Percentiles rank a stretch among this genome's conserved stretches.
These are phyloP conservation scores for Falco concolor DNA, from an alignment of 2,797 vertebrate genomes.

Conservation along the genomic window DNA sequence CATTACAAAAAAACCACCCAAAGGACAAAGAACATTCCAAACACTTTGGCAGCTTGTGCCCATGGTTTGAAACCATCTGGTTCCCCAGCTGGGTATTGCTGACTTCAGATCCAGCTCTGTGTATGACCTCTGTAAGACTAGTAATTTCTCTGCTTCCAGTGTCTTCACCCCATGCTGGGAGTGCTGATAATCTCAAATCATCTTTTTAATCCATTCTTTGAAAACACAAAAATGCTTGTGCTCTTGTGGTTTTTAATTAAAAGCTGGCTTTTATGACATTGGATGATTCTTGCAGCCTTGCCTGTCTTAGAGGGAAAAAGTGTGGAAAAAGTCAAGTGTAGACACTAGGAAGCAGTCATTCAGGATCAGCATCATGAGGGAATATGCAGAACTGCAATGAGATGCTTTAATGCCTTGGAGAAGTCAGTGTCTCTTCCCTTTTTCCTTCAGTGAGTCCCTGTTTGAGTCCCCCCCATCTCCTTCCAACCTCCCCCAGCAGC, in stretches of 20 bases:
- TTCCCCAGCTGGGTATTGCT: background rate
- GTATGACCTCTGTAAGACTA: background rate
- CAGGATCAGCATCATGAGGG: too few species aligned
- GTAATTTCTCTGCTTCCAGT: background rate
- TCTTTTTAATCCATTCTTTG: background rate
- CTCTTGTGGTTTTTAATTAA: background rate
- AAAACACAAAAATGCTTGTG: background rate
- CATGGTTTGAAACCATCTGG: background rate
- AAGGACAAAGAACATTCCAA: background rate
- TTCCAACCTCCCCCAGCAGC: background rate
- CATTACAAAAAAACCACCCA: background rate
- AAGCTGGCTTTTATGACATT: background rate
- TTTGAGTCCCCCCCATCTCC: background rate
- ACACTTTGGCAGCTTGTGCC: background rate
- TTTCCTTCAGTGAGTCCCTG: too few species aligned
- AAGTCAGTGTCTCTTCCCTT: too few species aligned
- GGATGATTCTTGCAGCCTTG: background rate
- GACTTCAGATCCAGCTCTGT: background rate
- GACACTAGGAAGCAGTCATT: background rate
- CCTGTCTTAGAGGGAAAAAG: background rate
- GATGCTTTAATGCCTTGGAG: too few species aligned
- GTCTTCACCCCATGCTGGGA: background rate
- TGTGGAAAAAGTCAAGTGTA: rapidly evolving
- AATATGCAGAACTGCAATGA: too few species aligned
- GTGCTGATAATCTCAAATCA: background rate